Percentiles rank a stretch among this genome's conserved stretches.
These are phyloP conservation scores for Holacanthella duospinosa DNA, from an alignment of 2,888 invertebrate genomes.

Conservation along the genomic window DNA sequence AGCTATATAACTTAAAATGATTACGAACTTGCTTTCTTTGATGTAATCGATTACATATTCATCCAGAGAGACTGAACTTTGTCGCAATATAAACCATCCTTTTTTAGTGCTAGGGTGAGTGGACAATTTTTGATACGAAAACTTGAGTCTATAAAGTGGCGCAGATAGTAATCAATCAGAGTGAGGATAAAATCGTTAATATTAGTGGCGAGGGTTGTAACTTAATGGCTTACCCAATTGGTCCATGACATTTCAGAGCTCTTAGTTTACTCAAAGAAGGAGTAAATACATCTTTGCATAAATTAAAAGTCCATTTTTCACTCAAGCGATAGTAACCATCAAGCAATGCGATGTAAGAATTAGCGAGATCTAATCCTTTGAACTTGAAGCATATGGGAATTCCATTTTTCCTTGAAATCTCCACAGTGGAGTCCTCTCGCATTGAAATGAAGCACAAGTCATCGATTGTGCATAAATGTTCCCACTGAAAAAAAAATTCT, in stretches of 20 bases:
- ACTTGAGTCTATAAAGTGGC: conserved; percentile 61
- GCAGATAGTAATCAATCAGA: conserved; percentile 15
- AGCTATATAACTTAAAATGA: conserved; percentile 35
- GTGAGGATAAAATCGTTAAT: too few relatives aligned
- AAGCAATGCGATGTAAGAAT: conserved; percentile 68
- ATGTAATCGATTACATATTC: conserved; percentile 73
- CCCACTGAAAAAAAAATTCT: conserved; percentile 50
- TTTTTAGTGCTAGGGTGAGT: conserved; percentile 62
- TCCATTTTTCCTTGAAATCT: conserved; percentile 65
- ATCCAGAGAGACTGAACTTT: conserved; percentile 69
- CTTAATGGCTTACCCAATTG: conserved; percentile 63
- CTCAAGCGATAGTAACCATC: conserved; percentile 79
- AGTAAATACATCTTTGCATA: conserved; percentile 69
- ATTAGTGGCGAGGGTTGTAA: too few relatives aligned
- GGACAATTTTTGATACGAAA: conserved; percentile 71
- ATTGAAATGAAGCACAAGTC: conserved; percentile 73
- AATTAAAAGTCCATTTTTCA: conserved; percentile 81
- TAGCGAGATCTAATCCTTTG: conserved; percentile 53
- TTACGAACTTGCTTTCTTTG: conserved; percentile 61
- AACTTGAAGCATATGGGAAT: conserved; percentile 66
- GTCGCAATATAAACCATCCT: conserved; percentile 70
- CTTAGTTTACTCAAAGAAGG: conserved; percentile 65
- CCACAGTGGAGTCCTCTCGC: conserved; percentile 56
- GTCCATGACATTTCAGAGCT: conserved; percentile 73
- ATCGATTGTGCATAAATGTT: conserved; percentile 65